Evolutionary conservation across 2,113 vertebrate genomes (phyloP).

Genomic region (Casuarius casuarius): DNA sequence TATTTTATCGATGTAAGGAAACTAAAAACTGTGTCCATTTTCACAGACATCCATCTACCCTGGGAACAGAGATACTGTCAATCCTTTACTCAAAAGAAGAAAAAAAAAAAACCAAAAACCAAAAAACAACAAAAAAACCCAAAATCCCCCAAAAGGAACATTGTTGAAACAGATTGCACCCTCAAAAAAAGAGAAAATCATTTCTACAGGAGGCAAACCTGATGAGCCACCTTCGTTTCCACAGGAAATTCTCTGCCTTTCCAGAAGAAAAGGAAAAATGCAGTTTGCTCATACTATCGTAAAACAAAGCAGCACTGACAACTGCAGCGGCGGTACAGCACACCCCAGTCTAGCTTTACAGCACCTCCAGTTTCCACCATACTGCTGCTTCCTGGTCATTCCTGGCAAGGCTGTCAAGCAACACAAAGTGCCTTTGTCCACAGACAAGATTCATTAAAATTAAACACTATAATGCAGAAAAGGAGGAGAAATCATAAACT

Average conservation of each 20-base stretch:
- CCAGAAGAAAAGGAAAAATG: accelerated
- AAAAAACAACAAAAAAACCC: no score
- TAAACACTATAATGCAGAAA: neutral
- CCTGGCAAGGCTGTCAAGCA: neutral
- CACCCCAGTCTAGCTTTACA: neutral
- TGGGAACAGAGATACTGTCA: neutral
- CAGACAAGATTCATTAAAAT: neutral
- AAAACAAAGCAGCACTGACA: neutral
- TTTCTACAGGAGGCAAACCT: neutral
- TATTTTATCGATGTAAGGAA: neutral
- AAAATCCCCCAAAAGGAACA: no score
- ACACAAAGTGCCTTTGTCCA: neutral
- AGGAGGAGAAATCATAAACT: neutral
- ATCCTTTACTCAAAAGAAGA: neutral
- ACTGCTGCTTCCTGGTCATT: neutral
- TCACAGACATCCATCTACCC: neutral
- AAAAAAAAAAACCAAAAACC: accelerated
- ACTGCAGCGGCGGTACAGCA: neutral
- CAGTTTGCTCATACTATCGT: neutral
- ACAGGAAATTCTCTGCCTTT: neutral
- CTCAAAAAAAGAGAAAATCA: neutral
- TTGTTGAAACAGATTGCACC: neutral
- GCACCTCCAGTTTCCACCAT: neutral
- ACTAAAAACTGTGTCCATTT: neutral
- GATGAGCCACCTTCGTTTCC: neutral